Base-by-base conservation (phyloP, 2,797 vertebrate species). In the Siniperca scherzeri region DNA sequence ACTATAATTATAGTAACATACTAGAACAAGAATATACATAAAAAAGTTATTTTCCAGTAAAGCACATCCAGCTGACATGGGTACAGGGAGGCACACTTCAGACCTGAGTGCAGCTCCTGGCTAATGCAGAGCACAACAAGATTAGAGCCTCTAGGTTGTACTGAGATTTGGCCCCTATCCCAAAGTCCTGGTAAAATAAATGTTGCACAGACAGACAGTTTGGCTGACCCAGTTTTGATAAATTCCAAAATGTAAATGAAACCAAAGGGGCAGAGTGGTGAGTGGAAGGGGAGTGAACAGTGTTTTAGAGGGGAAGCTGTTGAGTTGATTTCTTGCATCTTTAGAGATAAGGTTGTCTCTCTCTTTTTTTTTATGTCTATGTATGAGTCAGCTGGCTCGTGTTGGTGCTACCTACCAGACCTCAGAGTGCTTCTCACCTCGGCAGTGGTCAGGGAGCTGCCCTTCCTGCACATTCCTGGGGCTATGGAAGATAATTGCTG, bases 391-490 rank as follows among this genome's bases (percentile, higher is more conserved):
- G 79, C 80, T 71, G 80, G 67, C 79, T 82, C 17, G 17, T 72
- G 79, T 81, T 72, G 87, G 74, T 74, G 85, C 88, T 90, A 86
- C 90, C 90, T 93, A 87, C 74, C 90, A 79, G 88, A 90, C 90
- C 83, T 89, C 88, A 80, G 78, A 87, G 77, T 77, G 83, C 86
- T 91, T 95, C 93, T 93, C 93, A 94, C 94, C 94, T 95, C 90
- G 2, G 83, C 86, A 70, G 91, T 78, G 92, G 94, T 93, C 92
- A 92, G 76, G 89, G 91, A 93, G 90, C 93, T 89, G 92, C 91
- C 92, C 90, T 94, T 94, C 93, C 93, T 92, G 90, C 87, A 90
- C 94, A 96, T 96, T 96, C 94, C 91, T 94, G 82, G 71, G 86
- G 88, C 87, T 92, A 91, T 92, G 90, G 92, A 91, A 91, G 91